Base-by-base conservation (phyloP, 1,140 invertebrate species). In the Drosophila pallidifrons region DNA sequence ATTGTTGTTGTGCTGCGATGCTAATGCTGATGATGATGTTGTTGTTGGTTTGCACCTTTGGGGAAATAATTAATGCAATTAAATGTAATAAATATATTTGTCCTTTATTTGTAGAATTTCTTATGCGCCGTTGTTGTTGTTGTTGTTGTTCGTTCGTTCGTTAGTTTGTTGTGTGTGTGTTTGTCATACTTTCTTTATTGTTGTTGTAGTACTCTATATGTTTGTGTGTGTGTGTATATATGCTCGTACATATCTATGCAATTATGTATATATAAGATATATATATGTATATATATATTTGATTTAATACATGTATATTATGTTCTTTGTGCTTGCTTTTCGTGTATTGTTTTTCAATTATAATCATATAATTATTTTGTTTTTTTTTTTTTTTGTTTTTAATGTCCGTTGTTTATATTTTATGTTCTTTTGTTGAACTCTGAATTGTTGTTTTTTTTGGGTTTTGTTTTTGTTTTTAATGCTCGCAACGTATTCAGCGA, bases 71-170 rank as follows among this genome's bases (percentile, higher is more conserved):
- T 46, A 45, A 55, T 13, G 20, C 51, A 55, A 65, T 55, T 54
- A 75, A 79, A 77, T 88, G 78, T 88, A 88, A 81, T 88, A 88
- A 88, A 88, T 88, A 88, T 88, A 88, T 88, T 88, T 88, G 80
- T 83, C 83, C 83, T 88, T 88, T 88, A 87, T 87, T 87, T 87
- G 82, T 87, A 87, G 82, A 81, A 77, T 87, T 87, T 67, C 30
- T 71, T 76, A 71, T 76, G 67, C 59, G 54, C 28, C 7, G 20
- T 60, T 74, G 51, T 45, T n/a, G 11, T 61, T 45, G 3, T 63
- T 72, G 52, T 68, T 58, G 11, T 45, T 69, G 43, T 13, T 25
- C 20, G 20, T 25, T 30, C 77, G 54, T 80, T 75, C 52, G 45
- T 76, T 58, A 67, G 51, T 64, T 47, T 66, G 77, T 60, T 49